Evolutionary conservation across 1,140 invertebrate genomes (phyloP).

Genomic region (Drosophila grimshawi): DNA sequence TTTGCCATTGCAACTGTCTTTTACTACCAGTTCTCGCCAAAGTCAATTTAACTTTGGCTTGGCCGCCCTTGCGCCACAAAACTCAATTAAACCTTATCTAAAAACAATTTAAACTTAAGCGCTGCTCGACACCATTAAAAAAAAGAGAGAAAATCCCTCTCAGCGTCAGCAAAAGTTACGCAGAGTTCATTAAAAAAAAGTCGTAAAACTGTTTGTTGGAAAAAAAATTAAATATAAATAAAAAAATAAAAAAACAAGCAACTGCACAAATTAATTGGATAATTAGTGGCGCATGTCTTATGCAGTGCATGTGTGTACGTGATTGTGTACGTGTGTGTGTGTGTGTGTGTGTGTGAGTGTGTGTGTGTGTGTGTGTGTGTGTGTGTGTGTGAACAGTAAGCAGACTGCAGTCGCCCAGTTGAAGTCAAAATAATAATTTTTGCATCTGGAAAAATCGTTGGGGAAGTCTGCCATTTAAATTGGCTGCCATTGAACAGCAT

Average conservation of each 20-base stretch:
- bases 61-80: neutral
- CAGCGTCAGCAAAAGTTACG: conserved; percentile 35
- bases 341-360: neutral
- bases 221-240: neutral
- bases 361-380: neutral
- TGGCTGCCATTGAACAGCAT: neutral
- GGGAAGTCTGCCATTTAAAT: neutral
- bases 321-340: neutral
- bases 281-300: conserved; percentile 60
- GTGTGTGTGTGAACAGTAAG: neutral
- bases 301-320: neutral
- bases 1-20: neutral
- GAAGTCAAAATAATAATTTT: conserved; percentile 14
- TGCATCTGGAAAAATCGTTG: conserved; percentile 4
- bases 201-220: conserved; percentile 50
- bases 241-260: neutral
- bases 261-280: conserved; percentile 69
- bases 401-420: conserved; percentile 8
- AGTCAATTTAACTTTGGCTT: conserved; percentile 38
- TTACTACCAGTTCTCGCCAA: neutral
- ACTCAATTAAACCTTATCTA: conserved; percentile 69
- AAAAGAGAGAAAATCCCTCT: neutral
- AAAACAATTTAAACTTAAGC: conserved; percentile 76
- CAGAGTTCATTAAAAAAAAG: conserved; percentile 60
- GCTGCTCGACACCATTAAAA: conserved; percentile 56